Percentiles rank a stretch among this genome's conserved stretches.
Conservation (phyloP, 2,113 vertebrate species). For the Eurystomus gularis region DNA sequence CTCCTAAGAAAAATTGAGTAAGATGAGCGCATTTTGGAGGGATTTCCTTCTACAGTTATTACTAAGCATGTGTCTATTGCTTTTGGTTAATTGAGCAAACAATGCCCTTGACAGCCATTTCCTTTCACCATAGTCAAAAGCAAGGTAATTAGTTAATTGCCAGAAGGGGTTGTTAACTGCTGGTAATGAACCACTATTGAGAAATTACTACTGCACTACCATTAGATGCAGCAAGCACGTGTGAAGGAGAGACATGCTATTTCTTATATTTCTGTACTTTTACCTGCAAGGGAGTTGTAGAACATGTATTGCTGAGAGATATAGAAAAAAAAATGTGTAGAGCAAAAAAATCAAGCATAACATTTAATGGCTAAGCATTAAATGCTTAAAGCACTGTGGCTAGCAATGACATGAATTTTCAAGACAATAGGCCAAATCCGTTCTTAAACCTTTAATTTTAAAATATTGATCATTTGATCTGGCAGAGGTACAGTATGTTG, state of each 20-base stretch:
- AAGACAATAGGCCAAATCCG: not conserved
- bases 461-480: not conserved
- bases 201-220: constrained; percentile 48
- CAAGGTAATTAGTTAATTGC: constrained; percentile 75
- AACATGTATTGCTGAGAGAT: not conserved
- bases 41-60: constrained; percentile 44
- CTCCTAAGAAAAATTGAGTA: not conserved
- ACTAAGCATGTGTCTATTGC: constrained; percentile 54
- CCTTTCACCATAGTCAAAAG: constrained; percentile 44
- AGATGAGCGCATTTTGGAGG: not conserved
- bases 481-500: not conserved
- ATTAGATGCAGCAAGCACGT: constrained; percentile 8
- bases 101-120: constrained; percentile 68
- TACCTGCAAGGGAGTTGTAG: not conserved
- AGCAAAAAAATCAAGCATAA: no score
- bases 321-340: fast-evolving
- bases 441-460: not conserved
- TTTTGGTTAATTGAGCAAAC: constrained; percentile 76
- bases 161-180: constrained; percentile 68
- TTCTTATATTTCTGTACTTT: not conserved
- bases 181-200: constrained; percentile 68
- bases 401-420: not conserved
- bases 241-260: not conserved
- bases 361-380: no score
- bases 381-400: no score